Conservation (phyloP, 2,888 invertebrate species). For the Papilio demoleus region DNA sequence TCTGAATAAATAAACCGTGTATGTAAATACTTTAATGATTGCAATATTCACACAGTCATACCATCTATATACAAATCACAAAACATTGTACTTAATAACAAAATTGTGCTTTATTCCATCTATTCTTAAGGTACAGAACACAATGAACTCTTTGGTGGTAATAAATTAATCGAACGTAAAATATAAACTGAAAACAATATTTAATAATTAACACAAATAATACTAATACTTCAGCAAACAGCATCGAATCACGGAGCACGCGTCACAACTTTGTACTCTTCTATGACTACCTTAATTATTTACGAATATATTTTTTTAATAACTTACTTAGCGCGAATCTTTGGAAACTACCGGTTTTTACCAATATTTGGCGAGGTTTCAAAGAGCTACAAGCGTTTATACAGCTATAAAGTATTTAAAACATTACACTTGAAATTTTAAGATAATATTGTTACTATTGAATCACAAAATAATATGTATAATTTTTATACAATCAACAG, state of each 20-base stretch:
- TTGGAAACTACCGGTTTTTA: slow-evolving; percentile 27
- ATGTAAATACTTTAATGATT: slow-evolving; percentile 82
- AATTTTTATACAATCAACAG: neutral
- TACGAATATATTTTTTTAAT: slow-evolving; percentile 50
- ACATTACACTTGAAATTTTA: neutral
- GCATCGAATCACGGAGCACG: slow-evolving; percentile 45
- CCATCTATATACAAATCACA: slow-evolving; percentile 76
- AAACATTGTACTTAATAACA: slow-evolving; percentile 75
- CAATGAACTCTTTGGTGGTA: slow-evolving; percentile 54
- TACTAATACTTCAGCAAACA: slow-evolving; percentile 58
- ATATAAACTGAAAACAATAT: slow-evolving; percentile 58
- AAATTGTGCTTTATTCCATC: slow-evolving; percentile 75
- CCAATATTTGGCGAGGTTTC: slow-evolving; percentile 29
- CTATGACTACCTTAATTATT: slow-evolving; percentile 61
- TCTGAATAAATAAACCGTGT: slow-evolving; percentile 49
- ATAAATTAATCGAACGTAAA: slow-evolving; percentile 53
- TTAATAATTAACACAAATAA: slow-evolving; percentile 53
- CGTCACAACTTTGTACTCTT: slow-evolving; percentile 63
- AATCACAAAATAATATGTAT: neutral
- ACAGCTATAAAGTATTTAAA: slow-evolving; percentile 30
- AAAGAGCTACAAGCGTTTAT: slow-evolving; percentile 33
- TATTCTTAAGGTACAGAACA: slow-evolving; percentile 54
- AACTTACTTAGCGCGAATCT: slow-evolving; percentile 45
- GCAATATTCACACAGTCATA: slow-evolving; percentile 80
- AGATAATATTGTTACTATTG: neutral